A percentile compares a stretch with the other conserved stretches of the same genome.
These are phyloP conservation scores for Hippasteria phrygiana DNA, from an alignment of 53 echinoderm and acorn worm species.

Conservation along the genomic window DNA sequence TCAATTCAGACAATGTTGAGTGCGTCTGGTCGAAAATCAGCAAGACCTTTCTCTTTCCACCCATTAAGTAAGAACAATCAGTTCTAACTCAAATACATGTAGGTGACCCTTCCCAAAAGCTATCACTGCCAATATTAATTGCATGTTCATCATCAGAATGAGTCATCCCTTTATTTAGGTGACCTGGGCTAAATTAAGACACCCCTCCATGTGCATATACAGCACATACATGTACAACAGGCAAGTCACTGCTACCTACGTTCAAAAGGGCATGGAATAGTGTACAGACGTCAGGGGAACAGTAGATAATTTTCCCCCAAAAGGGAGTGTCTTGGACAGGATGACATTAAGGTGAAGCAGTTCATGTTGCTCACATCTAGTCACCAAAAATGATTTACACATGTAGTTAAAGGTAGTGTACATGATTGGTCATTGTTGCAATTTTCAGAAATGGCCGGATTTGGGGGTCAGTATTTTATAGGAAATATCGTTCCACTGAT, in stretches of 20 bases:
- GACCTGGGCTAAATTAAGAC: slow-evolving; percentile 39
- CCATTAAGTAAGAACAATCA: not conserved
- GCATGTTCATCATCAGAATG: not conserved
- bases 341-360: not conserved
- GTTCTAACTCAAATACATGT: not conserved
- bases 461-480: too few relatives aligned
- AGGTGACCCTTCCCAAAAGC: not conserved
- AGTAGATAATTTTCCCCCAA: too few relatives aligned
- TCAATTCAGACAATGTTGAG: not conserved
- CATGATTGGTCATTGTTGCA: too few relatives aligned
- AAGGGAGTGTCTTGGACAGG: too few relatives aligned
- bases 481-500: too few relatives aligned
- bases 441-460: too few relatives aligned
- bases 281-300: too few relatives aligned
- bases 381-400: too few relatives aligned
- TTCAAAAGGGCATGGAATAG: too few relatives aligned
- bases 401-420: too few relatives aligned
- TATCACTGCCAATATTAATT: not conserved
- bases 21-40: not conserved
- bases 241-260: too few relatives aligned
- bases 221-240: not conserved
- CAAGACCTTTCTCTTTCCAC: not conserved
- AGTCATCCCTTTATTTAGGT: slow-evolving; percentile 10
- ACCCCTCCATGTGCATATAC: not conserved
- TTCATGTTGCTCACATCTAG: too few relatives aligned